Evolutionary conservation across 2,888 invertebrate species (phyloP).

Genomic region (Diplolepis rosae): DNA sequence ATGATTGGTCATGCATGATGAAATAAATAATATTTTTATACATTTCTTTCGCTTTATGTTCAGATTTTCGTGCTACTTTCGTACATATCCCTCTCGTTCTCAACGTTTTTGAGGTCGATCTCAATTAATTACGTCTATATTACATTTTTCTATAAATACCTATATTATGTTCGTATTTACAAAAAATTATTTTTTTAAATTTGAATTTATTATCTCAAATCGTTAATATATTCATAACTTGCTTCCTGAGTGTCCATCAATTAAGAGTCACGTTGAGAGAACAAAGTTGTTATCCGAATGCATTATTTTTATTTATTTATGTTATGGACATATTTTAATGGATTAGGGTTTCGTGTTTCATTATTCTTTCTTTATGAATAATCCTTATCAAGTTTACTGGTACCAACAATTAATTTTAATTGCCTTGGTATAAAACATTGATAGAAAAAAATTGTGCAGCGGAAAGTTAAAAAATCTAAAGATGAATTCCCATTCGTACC

Average conservation of each 20-base stretch:
- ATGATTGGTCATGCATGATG: constrained; percentile 31
- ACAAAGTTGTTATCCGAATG: constrained; percentile 37
- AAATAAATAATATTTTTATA: constrained; percentile 15
- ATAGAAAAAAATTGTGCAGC: too few species aligned
- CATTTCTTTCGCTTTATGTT: neutral
- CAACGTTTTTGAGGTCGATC: constrained; percentile 20
- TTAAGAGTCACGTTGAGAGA: constrained; percentile 52
- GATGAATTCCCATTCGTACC: too few species aligned
- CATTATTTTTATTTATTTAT: too few species aligned
- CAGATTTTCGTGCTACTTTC: constrained; percentile 12
- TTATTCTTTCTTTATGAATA: too few species aligned
- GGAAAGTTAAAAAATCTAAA: too few species aligned
- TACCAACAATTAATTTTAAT: too few species aligned
- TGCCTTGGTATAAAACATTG: too few species aligned
- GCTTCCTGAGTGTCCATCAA: constrained; percentile 68
- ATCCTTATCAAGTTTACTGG: too few species aligned
- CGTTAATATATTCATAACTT: constrained; percentile 58
- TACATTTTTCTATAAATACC: constrained; percentile 47
- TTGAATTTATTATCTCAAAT: constrained; percentile 60
- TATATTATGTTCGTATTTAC: constrained; percentile 66
- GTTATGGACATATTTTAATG: too few species aligned
- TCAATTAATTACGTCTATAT: constrained; percentile 21
- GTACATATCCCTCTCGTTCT: neutral
- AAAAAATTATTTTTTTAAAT: constrained; percentile 59
- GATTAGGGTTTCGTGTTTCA: too few species aligned